phyloP scores from a whole-genome alignment of 2,797 vertebrate species.

The Rhinoraja longicauda region DNA sequence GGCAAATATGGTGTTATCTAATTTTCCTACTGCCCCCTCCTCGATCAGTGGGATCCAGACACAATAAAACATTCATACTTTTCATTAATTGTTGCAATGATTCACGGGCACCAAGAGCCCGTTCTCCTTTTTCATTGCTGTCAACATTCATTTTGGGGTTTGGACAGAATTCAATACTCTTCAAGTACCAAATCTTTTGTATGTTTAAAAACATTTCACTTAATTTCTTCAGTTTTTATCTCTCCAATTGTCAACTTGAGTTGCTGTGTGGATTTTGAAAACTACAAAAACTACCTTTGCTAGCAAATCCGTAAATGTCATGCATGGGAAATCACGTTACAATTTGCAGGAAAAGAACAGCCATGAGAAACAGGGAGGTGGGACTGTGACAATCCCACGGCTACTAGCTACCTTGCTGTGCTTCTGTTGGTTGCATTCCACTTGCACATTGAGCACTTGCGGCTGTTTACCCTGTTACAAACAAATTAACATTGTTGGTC shows the following conservation, averaged over 20 bases:
- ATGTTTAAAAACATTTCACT: not conserved
- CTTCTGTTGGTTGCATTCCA: constrained; percentile 35
- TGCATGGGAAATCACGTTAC: not conserved
- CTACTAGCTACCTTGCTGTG: not conserved
- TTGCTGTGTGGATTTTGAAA: not conserved
- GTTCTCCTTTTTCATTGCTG: not conserved
- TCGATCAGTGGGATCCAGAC: not conserved
- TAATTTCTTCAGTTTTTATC: not conserved
- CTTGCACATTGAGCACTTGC: not conserved
- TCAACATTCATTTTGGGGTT: not conserved
- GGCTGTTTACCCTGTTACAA: constrained; percentile 28
- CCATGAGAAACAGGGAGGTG: not conserved
- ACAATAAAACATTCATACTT: not conserved
- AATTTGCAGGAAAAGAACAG: not conserved
- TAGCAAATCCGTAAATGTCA: not conserved
- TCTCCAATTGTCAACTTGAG: not conserved
- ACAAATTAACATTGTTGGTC: not conserved
- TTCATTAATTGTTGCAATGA: not conserved
- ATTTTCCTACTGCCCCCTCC: not conserved
- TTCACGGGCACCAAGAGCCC: not conserved
- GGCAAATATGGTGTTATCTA: not conserved
- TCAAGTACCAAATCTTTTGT: not conserved
- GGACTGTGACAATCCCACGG: too few relatives aligned
- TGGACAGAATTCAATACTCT: not conserved
- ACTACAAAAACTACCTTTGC: not conserved